Conservation (phyloP, 1,140 invertebrate species). For the Prorops nasuta region DNA sequence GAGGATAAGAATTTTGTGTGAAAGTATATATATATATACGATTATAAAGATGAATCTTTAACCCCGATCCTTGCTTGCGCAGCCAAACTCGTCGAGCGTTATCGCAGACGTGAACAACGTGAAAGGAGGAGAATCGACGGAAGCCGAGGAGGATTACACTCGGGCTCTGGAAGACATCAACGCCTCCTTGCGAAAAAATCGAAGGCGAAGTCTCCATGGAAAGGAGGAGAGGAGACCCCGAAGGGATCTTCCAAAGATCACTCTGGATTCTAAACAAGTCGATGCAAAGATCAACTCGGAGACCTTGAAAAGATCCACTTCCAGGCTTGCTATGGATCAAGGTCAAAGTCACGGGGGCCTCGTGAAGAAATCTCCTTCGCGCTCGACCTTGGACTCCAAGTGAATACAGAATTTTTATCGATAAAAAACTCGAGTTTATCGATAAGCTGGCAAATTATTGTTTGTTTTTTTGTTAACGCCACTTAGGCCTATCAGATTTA, state of each 20-base stretch:
- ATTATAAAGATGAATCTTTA: no score
- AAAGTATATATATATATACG: no score
- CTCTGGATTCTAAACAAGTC: slow-evolving; percentile 22
- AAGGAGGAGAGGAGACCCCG: slow-evolving; percentile 25
- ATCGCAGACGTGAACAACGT: no score
- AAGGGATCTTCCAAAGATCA: slow-evolving; percentile 23
- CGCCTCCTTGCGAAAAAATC: slow-evolving; percentile 25
- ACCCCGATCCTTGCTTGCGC: no score
- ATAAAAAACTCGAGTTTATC: no score
- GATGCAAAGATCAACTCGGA: slow-evolving; percentile 22
- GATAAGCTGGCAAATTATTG: no score
- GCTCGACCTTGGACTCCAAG: slow-evolving; percentile 32
- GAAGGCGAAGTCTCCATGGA: slow-evolving; percentile 12
- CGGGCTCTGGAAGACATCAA: slow-evolving; percentile 32
- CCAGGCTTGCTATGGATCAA: slow-evolving; percentile 16
- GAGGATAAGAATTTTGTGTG: no score
- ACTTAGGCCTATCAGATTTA: slow-evolving; percentile 26
- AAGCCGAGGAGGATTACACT: slow-evolving; percentile 35
- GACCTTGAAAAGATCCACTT: slow-evolving; percentile 15
- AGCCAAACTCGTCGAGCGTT: no score
- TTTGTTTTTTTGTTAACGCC: not conserved
- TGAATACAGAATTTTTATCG: slow-evolving; percentile 7
- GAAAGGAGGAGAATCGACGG: slow-evolving; percentile 8
- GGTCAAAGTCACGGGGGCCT: slow-evolving; percentile 6
- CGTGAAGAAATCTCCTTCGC: slow-evolving; percentile 27